Base-by-base conservation (phyloP, 2,113 vertebrate genomes). In the Syngnathus floridae region DNA sequence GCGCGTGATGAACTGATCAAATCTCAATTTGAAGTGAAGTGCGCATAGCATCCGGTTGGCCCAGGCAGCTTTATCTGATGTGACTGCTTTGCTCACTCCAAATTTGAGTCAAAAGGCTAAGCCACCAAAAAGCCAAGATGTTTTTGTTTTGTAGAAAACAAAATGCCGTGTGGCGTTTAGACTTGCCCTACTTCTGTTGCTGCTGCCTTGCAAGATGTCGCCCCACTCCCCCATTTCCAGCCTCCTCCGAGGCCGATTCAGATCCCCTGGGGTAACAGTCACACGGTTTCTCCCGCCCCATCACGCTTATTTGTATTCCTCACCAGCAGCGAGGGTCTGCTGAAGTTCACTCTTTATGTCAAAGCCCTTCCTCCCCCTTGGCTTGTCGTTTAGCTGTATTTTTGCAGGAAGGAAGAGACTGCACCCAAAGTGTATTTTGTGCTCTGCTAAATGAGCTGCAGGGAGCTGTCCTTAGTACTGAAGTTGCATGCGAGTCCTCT, bases 21-120 rank as follows among this genome's bases (percentile, higher is more conserved):
- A 72, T 78, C 67, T 73, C 74, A 68, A 71, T 82, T 78, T 73
- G 62, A 43, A 19, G 58, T 13, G 65, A 71, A 69, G 61, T 59
- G 72, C 58, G 66, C 79, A 79, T 71, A 71, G 43, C 14, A 14
- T 16, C 43, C 43, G 5, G 13, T 13, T 41, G 17, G 13, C 14
- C 1, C 43, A 16, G 43, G 40, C 14, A 16, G 16, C 43, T 16
- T 46, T 13, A 3, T 45, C 12, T 46, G 43, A 46, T 46, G 16
- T 17, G 43, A 46, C 13, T 46, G 14, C 40, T 41, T 41, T 41
- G 40, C 40, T 41, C 13, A 16, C 43, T 12, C 1, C 9, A 41
- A 12, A 41, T 41, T 41, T 12, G 11, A 41, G 40, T 41, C 40
- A 41, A 41, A 41, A 11, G 11, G 12, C 9, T 41, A 13, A 41